Conservation (phyloP, 2,797 vertebrate genomes). For the Antrozous pallidus region DNA sequence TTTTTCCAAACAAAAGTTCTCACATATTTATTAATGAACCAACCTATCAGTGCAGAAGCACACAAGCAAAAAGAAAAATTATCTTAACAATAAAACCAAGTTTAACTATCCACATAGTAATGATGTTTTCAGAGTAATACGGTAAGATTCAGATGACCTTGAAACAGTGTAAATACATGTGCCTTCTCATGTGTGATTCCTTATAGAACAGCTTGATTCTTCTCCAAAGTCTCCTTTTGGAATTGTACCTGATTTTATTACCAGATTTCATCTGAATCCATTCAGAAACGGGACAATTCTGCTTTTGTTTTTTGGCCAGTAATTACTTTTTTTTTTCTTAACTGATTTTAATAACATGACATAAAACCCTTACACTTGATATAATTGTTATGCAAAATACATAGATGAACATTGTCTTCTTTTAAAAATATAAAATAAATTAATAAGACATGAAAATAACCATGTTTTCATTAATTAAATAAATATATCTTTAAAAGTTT, state of each 20-base stretch:
- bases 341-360: conserved; percentile 74
- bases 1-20: neutral
- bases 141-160: neutral
- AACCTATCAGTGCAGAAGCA: neutral
- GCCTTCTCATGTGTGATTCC: neutral
- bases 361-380: conserved; percentile 63
- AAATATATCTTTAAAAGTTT: conserved; percentile 52
- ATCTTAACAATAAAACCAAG: neutral
- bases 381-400: conserved; percentile 58
- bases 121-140: neutral
- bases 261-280: neutral
- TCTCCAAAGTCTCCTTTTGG: neutral
- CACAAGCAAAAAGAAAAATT: neutral
- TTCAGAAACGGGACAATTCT: neutral
- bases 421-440: conserved; percentile 83
- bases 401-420: conserved; percentile 56
- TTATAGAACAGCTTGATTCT: neutral
- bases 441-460: conserved; percentile 78
- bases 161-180: neutral
- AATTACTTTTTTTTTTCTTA: conserved; percentile 9
- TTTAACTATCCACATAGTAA: neutral
- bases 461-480: conserved; percentile 76
- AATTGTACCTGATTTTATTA: neutral
- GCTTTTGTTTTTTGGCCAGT: neutral
- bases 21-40: neutral